Evolutionary conservation across 1,140 invertebrate genomes (phyloP), one percentile per base, ranked within the genome.

Genomic region (Leptinotarsa undecemlineata): DNA sequence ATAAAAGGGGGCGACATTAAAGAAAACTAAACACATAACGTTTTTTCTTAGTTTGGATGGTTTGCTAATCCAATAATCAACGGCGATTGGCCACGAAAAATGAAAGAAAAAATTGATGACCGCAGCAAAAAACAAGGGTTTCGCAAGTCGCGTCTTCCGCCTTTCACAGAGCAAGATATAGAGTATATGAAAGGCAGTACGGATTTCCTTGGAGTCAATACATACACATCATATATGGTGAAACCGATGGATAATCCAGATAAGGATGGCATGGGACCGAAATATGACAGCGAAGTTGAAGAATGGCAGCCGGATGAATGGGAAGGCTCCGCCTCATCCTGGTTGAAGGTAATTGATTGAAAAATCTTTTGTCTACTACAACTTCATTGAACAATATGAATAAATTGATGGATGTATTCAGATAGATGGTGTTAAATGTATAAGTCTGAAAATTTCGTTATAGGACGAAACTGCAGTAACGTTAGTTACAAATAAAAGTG

Each of bases 201-300:
- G 1, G 90, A 91, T 78, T 91, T 90, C 82, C 87, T 90, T 66
- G 90, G 89, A 20, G 73, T 91, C 1, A 91, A 91, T 68, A 84
- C 85, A 4, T 91, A 90, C 78, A 88, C 89, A 1, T 86, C 86
- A 8, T 60, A 84, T 23, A 79, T 87, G 48, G 88, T 82, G 62
- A 72, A 88, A 82, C 82, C 86, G 76, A 78, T 83, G 70, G 79
- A 81, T 20, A 64, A 87, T 72, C 68, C 86, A 0, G 85, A 83
- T 17, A 84, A 85, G 64, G 87, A 85, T 33, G 78, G 83, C 0
- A 60, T 62, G 23, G 64, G 13, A n/a, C 71, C 48, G n/a, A 73
- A 74, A 21, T 64, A 71, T 23, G 78, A 78, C 57, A 15, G 48
- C 47, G 76, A 74, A 48, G 67, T 73, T 4, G 6, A 71, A 3